Conservation (phyloP, 2,113 vertebrate species). For the Psilopsiagon aymara region DNA sequence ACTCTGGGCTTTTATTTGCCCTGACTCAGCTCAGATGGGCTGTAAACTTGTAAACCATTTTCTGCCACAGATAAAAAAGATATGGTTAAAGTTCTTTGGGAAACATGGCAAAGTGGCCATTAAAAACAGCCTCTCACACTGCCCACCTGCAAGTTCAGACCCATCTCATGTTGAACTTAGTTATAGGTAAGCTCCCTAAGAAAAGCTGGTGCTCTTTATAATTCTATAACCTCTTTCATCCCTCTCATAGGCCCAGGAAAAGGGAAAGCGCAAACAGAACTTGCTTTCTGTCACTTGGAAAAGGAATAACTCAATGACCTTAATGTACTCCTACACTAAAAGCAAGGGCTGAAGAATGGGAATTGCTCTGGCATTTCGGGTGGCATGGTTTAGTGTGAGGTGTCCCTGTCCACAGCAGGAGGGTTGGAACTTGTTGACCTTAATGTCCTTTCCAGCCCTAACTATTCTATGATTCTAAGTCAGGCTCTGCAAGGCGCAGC, state of each 20-base stretch:
- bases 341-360: neutral
- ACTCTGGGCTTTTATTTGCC: neutral
- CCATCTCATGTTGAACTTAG: neutral
- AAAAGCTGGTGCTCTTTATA: neutral
- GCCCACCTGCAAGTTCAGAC: neutral
- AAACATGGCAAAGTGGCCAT: neutral
- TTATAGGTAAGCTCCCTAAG: neutral
- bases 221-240: neutral
- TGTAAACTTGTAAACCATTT: neutral
- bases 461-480: neutral
- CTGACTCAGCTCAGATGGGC: neutral
- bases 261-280: accelerated
- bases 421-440: neutral
- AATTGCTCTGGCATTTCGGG: neutral
- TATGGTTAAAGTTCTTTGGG: neutral
- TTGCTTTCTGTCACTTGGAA: neutral
- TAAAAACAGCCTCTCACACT: neutral
- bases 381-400: neutral
- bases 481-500: neutral
- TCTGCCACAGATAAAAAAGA: neutral
- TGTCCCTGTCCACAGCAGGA: neutral
- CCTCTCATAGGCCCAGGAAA: neutral
- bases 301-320: neutral
- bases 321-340: neutral
- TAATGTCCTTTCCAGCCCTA: neutral